Conservation (phyloP, 2,797 vertebrate genomes). For the Labroides dimidiatus region DNA sequence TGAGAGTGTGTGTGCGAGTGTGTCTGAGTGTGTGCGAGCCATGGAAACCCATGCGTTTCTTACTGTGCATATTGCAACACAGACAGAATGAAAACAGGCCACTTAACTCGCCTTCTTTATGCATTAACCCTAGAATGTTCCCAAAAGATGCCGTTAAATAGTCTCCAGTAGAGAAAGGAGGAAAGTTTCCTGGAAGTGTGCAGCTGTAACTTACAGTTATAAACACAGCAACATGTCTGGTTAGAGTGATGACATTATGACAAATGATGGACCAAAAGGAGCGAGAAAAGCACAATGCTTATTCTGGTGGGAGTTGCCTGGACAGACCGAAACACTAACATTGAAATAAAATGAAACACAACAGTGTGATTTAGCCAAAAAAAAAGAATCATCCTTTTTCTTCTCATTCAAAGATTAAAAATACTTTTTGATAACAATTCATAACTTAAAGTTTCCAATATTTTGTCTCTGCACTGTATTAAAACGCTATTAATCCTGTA, state of each 20-base stretch:
- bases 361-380: no score
- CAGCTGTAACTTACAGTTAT: not conserved
- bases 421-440: no score
- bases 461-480: no score
- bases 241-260: slow-evolving; percentile 1
- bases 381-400: no score
- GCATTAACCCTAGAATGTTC: slow-evolving; percentile 36
- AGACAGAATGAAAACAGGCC: slow-evolving; percentile 45
- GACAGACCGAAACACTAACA: no score
- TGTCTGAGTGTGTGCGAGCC: slow-evolving; percentile 20
- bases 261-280: not conserved
- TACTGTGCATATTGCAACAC: slow-evolving; percentile 41
- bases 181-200: not conserved
- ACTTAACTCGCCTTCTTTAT: slow-evolving; percentile 34
- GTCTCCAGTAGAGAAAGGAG: not conserved
- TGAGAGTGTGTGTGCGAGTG: slow-evolving; percentile 36
- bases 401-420: no score
- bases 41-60: slow-evolving; percentile 11
- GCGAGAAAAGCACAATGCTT: no score
- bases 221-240: not conserved
- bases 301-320: no score
- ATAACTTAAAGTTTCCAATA: no score
- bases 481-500: no score
- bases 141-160: not conserved
- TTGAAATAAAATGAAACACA: no score